phyloP scores from a whole-genome alignment of 1,140 invertebrate genomes.

The Tribolium castaneum region DNA sequence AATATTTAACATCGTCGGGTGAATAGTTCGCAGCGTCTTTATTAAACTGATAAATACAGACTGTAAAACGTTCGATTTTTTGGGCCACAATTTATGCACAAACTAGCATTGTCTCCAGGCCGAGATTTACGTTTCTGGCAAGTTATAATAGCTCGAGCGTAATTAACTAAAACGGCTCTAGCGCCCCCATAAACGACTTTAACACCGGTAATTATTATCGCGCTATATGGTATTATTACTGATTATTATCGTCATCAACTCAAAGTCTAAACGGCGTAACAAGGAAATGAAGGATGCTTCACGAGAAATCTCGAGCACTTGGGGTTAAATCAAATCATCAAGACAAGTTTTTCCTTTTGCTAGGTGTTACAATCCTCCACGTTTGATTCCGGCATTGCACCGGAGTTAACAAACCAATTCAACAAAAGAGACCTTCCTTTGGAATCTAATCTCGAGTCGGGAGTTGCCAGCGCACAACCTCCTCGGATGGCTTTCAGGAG shows the following conservation, averaged over 20 bases:
- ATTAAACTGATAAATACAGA: background rate
- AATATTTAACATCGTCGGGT: background rate
- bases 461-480: background rate
- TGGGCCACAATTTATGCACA: background rate
- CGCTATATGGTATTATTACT: constrained; percentile 5
- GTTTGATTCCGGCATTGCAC: background rate
- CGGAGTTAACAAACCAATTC: constrained; percentile 20
- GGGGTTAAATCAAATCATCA: background rate
- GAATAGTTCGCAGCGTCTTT: constrained; percentile 12
- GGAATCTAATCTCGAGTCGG: constrained; percentile 1
- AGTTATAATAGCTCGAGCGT: background rate
- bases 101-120: background rate
- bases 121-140: background rate
- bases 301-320: background rate
- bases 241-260: constrained; percentile 9
- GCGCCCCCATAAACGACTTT: constrained; percentile 14
- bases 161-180: constrained; percentile 20
- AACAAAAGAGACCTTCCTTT: background rate
- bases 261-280: background rate
- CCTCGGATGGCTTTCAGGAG: constrained; percentile 3
- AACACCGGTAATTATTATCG: constrained; percentile 18
- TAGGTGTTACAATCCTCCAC: background rate
- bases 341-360: background rate
- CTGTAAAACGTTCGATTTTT: constrained; percentile 1
- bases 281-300: background rate